Base-by-base conservation (phyloP, 2,888 invertebrate species). In the Macroteleia sp. region DNA sequence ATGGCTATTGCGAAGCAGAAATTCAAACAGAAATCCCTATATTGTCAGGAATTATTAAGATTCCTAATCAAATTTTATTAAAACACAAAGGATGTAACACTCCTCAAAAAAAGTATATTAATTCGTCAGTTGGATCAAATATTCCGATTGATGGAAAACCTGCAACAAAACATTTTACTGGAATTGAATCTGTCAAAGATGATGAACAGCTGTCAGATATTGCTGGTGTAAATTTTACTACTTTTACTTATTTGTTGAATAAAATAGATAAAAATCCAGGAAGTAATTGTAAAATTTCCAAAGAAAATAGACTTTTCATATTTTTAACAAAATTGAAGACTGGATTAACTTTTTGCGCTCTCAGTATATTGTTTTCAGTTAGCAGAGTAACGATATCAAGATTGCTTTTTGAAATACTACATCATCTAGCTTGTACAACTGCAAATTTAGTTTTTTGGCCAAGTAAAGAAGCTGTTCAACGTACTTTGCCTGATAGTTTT, bases 291-390 rank as follows among this genome's bases (percentile, higher is more conserved):
- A 36, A 67, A 62, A 32, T 80, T 19, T 48, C 61, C 8, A 69
- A 62, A 44, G 57, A 81, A 44, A 69, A 82, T 61, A 30, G 73
- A 39, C 66, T 83, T 12, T 64, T 82, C 17, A 74, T 82, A 28
- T 82, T 83, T 71, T 61, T 81, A 39, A 52, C 82, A 6, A 81
- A 82, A 77, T 71, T 82, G 61, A 82, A 82, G 61, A 73, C 57
- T 19, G 83, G 79, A 9, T 44, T 82, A 30, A 64, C 82, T 9
- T 82, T 79, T 76, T 81, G 79, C 54, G 78, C 79, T 34, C 12
- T 34, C 10, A 34, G 34, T 34, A n/a, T 34, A 34, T 34, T 34
- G 10, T 34, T 34, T 34, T 9, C 10, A 10, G 34, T 34, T n/a
- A 9, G 12, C 34, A 34, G 34, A 34, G 12, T n/a, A 34, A 34